These are phyloP conservation scores for Teleogryllus oceanicus DNA, from an alignment of 2,888 invertebrate species.

Conservation along the genomic window DNA sequence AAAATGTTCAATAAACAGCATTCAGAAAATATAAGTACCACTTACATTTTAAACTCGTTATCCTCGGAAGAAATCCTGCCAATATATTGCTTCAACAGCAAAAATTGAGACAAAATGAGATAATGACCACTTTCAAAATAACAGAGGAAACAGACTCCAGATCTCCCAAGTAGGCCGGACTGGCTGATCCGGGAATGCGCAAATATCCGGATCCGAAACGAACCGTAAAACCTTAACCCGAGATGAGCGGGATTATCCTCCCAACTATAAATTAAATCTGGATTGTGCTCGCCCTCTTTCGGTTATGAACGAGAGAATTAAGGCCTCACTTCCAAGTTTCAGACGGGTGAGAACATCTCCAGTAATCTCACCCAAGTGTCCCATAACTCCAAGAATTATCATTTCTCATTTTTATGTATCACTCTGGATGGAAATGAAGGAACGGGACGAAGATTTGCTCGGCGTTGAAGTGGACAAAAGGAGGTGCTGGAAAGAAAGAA, in stretches of 20 bases:
- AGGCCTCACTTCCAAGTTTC: background rate
- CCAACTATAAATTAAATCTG: background rate
- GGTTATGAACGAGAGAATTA: constrained; percentile 1
- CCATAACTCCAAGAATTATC: background rate
- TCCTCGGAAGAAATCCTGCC: no score
- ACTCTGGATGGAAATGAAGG: constrained; percentile 2
- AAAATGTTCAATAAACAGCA: no score
- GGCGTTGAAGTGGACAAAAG: no score
- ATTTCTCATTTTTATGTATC: constrained; percentile 18
- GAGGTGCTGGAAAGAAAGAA: no score
- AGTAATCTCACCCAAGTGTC: constrained; percentile 18
- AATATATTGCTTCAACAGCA: no score
- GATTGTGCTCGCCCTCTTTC: constrained; percentile 8
- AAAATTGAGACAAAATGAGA: no score
- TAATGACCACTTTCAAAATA: no score
- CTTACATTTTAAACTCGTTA: no score
- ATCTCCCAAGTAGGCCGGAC: no score
- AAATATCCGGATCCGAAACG: background rate
- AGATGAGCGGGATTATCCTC: background rate
- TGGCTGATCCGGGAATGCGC: no score
- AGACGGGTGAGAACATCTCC: background rate
- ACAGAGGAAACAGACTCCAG: no score
- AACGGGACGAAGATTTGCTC: background rate
- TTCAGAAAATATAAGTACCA: no score
- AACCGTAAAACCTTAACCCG: constrained; percentile 7